Conservation (phyloP, 2,797 vertebrate species). For the Oreonectes daqikongensis region DNA sequence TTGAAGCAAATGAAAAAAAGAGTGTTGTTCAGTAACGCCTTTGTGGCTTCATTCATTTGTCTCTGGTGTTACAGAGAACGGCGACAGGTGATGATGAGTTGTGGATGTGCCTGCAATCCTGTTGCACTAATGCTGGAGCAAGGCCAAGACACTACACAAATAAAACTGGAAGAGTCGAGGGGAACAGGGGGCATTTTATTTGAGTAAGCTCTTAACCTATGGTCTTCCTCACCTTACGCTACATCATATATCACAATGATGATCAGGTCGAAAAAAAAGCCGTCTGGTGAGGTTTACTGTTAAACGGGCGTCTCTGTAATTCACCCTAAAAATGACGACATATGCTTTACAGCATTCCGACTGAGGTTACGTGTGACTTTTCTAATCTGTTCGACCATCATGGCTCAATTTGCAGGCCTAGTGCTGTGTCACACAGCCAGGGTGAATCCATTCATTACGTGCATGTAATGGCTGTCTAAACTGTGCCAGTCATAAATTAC, state of each 20-base stretch:
- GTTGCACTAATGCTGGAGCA: constrained; percentile 71
- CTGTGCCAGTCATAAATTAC: constrained; percentile 64
- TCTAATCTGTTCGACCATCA: constrained; percentile 64
- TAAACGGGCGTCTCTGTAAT: not conserved
- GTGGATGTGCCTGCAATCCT: constrained; percentile 70
- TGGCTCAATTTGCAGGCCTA: constrained; percentile 69
- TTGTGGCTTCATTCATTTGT: constrained; percentile 60
- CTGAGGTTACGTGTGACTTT: constrained; percentile 60
- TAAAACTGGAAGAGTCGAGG: constrained; percentile 67
- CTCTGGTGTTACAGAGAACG: constrained; percentile 58
- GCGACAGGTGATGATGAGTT: constrained; percentile 73
- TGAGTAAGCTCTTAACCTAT: constrained; percentile 15
- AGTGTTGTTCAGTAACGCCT: not conserved
- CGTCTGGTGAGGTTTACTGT: not conserved
- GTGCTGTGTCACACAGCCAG: constrained; percentile 62
- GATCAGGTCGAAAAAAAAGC: not conserved
- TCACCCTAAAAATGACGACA: constrained; percentile 51
- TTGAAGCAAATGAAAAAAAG: not conserved
- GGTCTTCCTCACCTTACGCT: not conserved
- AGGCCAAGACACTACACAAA: constrained; percentile 74
- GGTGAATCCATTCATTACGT: constrained; percentile 66
- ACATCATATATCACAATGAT: constrained; percentile 7
- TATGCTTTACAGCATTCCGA: constrained; percentile 61
- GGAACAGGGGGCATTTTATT: constrained; percentile 13
- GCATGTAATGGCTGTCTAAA: constrained; percentile 64